Percentiles rank a stretch among this genome's conserved stretches.
Evolutionary conservation across 1,140 invertebrate species (phyloP).

Genomic region (Drosophila punjabiensis): DNA sequence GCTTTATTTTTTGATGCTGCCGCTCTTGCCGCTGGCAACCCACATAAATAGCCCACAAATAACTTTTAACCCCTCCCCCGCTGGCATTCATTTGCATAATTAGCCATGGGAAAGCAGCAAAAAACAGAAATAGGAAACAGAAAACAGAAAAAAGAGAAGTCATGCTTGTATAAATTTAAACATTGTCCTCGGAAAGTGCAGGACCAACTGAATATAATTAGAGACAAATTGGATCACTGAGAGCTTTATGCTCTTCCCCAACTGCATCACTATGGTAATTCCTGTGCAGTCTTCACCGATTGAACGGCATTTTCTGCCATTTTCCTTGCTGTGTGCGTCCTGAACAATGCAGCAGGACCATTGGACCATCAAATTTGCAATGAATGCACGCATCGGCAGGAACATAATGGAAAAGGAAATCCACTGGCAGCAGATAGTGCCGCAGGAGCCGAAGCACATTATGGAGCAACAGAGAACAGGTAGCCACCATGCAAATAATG

Average conservation of each 20-base stretch:
- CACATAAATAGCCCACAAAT: constrained; percentile 50
- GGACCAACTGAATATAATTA: constrained; percentile 44
- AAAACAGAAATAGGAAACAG: constrained; percentile 26
- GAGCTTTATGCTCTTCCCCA: background rate
- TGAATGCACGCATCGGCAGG: constrained; percentile 57
- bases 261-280: background rate
- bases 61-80: constrained; percentile 27
- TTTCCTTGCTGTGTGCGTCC: background rate
- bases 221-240: constrained; percentile 19
- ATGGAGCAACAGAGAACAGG: constrained; percentile 19
- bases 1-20: constrained; percentile 20
- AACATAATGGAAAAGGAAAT: constrained; percentile 15
- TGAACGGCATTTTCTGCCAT: constrained; percentile 7
- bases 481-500: constrained; percentile 58
- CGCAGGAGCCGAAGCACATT: constrained; percentile 4
- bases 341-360: constrained; percentile 9
- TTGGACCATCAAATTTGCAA: constrained; percentile 31
- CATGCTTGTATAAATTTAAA: constrained; percentile 58
- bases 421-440: constrained; percentile 20
- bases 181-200: constrained; percentile 46
- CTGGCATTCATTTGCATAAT: constrained; percentile 67
- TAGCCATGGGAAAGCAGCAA: constrained; percentile 39
- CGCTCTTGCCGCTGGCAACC: constrained; percentile 11
- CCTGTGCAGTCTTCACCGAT: background rate
- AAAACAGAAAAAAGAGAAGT: constrained; percentile 7